phyloP scores from a whole-genome alignment of 2,113 vertebrate species.

The Steatornis caripensis region DNA sequence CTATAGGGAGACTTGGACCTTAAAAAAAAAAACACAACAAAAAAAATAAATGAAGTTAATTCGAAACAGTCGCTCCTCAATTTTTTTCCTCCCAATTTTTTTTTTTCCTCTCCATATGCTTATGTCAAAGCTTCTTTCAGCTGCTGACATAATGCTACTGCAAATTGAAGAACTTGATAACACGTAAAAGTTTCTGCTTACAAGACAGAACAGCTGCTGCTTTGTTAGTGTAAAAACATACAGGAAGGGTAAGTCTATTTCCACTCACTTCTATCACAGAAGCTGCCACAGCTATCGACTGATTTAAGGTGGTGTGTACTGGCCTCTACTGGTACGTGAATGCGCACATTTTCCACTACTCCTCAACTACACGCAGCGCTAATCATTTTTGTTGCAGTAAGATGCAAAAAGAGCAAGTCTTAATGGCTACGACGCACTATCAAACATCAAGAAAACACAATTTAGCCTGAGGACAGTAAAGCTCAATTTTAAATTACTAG shows the following conservation, averaged over 20 bases:
- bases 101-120: slow-evolving; percentile 46
- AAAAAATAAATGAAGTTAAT: slow-evolving; percentile 51
- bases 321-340: slow-evolving; percentile 63
- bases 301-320: slow-evolving; percentile 47
- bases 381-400: not conserved
- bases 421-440: slow-evolving; percentile 17
- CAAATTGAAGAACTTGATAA: slow-evolving; percentile 9
- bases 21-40: slow-evolving; percentile 59
- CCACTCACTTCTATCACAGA: slow-evolving; percentile 5
- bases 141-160: slow-evolving; percentile 56
- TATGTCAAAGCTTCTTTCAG: slow-evolving; percentile 57
- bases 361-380: not conserved
- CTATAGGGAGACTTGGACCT: slow-evolving; percentile 94
- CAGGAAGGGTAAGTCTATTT: slow-evolving; percentile 22
- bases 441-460: not conserved
- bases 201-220: slow-evolving; percentile 42
- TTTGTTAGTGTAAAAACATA: slow-evolving; percentile 55
- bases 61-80: not conserved
- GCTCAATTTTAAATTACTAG: slow-evolving; percentile 8
- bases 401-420: slow-evolving; percentile 42
- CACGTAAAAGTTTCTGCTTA: not conserved
- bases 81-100: slow-evolving; percentile 1
- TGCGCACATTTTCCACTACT: not conserved
- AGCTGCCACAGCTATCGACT: not conserved
- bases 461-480: slow-evolving; percentile 33